Percentiles rank a stretch among this genome's conserved stretches.
phyloP scores from a whole-genome alignment of 2,888 invertebrate genomes.

The Agelastica alni region DNA sequence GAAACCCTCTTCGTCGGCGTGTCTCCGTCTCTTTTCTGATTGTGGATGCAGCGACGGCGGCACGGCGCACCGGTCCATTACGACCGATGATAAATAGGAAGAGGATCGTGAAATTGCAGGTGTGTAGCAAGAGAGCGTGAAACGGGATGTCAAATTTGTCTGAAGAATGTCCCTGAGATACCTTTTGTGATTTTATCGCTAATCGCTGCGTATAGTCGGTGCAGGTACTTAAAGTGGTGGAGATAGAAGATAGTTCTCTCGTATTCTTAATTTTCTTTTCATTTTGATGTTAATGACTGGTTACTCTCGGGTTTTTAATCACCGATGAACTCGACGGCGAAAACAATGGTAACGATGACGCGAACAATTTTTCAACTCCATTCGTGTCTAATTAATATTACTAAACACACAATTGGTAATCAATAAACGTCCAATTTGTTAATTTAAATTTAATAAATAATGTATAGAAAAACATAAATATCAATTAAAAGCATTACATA shows the following conservation, averaged over 20 bases:
- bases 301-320: too few species aligned
- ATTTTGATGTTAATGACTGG: not conserved
- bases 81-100: conserved; percentile 21
- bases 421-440: too few species aligned
- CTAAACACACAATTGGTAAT: too few species aligned
- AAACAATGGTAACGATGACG: too few species aligned
- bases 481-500: too few species aligned
- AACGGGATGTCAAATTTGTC: conserved; percentile 32
- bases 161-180: conserved; percentile 25
- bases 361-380: too few species aligned
- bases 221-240: not conserved
- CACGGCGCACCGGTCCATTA: conserved; percentile 14
- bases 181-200: conserved; percentile 21
- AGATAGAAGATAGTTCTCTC: not conserved
- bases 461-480: too few species aligned
- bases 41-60: not conserved
- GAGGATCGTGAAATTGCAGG: conserved; percentile 28
- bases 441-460: too few species aligned
- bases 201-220: not conserved
- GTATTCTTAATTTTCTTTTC: not conserved
- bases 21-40: conserved; percentile 2
- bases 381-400: too few species aligned
- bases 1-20: conserved; percentile 8
- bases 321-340: too few species aligned
- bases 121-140: conserved; percentile 27